Evolutionary conservation across 2,113 vertebrate genomes (phyloP).

Genomic region (Notiomystis cincta): DNA sequence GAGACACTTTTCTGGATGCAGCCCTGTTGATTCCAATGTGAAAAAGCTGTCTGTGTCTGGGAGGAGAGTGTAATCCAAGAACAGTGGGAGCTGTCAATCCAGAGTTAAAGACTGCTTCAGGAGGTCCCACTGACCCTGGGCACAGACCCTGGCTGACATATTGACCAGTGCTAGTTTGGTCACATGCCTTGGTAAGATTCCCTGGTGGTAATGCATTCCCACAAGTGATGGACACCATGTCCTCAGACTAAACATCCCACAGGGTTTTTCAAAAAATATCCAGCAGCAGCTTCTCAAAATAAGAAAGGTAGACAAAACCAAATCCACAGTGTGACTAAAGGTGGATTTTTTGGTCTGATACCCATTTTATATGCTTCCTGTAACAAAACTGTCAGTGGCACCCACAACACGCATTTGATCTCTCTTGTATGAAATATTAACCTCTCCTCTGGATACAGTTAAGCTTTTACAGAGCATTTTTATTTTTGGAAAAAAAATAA

Average conservation of each 20-base stretch:
- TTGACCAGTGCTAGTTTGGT: rapidly evolving
- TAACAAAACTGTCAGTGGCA: neutral
- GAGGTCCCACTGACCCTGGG: neutral
- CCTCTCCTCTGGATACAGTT: neutral
- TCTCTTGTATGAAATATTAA: neutral
- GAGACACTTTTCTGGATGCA: neutral
- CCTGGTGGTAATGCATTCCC: neutral
- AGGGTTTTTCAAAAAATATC: neutral
- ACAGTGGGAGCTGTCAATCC: neutral
- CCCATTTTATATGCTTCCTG: neutral
- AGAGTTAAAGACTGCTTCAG: neutral
- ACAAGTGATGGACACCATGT: rapidly evolving
- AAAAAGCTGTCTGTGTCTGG: neutral
- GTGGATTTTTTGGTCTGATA: rapidly evolving
- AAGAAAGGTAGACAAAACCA: neutral
- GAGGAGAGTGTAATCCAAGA: neutral
- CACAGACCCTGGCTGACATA: rapidly evolving
- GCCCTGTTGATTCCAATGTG: neutral
- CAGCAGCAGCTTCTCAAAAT: neutral
- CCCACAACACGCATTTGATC: neutral
- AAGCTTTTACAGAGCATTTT: neutral
- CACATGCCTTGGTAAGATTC: neutral
- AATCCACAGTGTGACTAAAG: neutral
- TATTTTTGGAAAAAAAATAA: neutral
- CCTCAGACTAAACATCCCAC: neutral